Conservation (phyloP, 2,888 invertebrate species). For the Amphiduros pacificus region DNA sequence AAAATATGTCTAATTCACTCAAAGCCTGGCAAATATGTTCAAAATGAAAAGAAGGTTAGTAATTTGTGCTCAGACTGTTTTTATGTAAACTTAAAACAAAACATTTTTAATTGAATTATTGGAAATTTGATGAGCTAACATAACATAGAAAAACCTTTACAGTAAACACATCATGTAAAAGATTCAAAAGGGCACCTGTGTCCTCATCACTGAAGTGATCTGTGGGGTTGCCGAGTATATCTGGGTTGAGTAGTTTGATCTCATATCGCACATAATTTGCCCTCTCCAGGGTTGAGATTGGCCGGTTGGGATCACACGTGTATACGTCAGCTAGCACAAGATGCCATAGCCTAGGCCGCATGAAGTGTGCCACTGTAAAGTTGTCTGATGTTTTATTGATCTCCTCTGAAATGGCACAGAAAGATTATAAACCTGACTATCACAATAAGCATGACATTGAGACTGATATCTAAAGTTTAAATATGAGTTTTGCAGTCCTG, state of each 20-base stretch:
- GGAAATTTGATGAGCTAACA: too few relatives aligned
- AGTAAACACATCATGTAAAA: too few relatives aligned
- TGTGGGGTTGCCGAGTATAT: conserved; percentile 47
- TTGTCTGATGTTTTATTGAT: conserved; percentile 36
- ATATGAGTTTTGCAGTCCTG: background rate
- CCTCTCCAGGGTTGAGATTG: conserved; percentile 13
- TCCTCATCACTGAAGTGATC: conserved; percentile 55
- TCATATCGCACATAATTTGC: conserved; percentile 41
- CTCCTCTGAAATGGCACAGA: conserved; percentile 31
- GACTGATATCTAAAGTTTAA: background rate
- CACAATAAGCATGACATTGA: too few relatives aligned
- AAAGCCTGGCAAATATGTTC: too few relatives aligned
- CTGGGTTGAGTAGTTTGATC: conserved; percentile 47
- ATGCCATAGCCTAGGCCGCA: conserved; percentile 45
- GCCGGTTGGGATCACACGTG: conserved; percentile 39
- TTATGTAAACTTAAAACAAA: too few relatives aligned
- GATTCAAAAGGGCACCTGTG: too few relatives aligned
- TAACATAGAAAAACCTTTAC: too few relatives aligned
- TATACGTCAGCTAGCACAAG: conserved; percentile 44
- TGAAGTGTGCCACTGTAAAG: conserved; percentile 35
- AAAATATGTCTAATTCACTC: too few relatives aligned
- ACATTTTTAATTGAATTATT: too few relatives aligned
- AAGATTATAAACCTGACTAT: background rate
- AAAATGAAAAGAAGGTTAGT: too few relatives aligned
- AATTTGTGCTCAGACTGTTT: too few relatives aligned